These are phyloP conservation scores for Chesias legatella DNA, from an alignment of 2,888 invertebrate species.

Conservation along the genomic window DNA sequence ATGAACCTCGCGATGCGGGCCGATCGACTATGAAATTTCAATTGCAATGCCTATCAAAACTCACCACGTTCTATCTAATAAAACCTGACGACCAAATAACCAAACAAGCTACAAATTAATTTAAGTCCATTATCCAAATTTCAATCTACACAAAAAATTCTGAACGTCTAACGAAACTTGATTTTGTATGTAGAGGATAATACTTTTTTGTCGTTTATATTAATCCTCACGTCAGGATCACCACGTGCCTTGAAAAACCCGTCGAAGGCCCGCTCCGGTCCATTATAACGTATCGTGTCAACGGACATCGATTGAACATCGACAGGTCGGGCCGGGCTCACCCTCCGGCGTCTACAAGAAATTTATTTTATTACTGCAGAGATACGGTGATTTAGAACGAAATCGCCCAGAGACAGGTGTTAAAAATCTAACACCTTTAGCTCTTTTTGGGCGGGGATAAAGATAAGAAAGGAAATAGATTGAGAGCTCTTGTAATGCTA, in stretches of 20 bases:
- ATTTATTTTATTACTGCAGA: conserved; percentile 78
- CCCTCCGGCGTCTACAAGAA: conserved; percentile 77
- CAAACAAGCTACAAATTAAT: conserved; percentile 57
- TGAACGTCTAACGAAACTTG: conserved; percentile 48
- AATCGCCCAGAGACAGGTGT: conserved; percentile 78
- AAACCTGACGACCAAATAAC: conserved; percentile 36
- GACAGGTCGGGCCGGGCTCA: conserved; percentile 62
- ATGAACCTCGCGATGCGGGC: conserved; percentile 56
- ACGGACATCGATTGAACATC: conserved; percentile 78
- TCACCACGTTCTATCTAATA: conserved; percentile 19
- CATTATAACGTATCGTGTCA: conserved; percentile 80
- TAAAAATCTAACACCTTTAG: conserved; percentile 76
- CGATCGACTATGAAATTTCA: conserved; percentile 55
- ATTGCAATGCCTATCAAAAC: conserved; percentile 29
- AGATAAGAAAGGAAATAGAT: conserved; percentile 74
- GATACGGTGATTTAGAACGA: conserved; percentile 77
- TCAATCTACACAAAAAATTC: conserved; percentile 56
- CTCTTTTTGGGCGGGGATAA: conserved; percentile 60
- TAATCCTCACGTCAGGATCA: conserved; percentile 78
- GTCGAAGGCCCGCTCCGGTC: conserved; percentile 67
- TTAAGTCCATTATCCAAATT: conserved; percentile 52
- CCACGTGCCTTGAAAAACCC: conserved; percentile 77
- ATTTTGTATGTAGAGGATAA: conserved; percentile 65
- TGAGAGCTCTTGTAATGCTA: conserved; percentile 62
- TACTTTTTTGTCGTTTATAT: conserved; percentile 74